Conservation (phyloP, 2,113 vertebrate species). For the Pionites leucogaster region DNA sequence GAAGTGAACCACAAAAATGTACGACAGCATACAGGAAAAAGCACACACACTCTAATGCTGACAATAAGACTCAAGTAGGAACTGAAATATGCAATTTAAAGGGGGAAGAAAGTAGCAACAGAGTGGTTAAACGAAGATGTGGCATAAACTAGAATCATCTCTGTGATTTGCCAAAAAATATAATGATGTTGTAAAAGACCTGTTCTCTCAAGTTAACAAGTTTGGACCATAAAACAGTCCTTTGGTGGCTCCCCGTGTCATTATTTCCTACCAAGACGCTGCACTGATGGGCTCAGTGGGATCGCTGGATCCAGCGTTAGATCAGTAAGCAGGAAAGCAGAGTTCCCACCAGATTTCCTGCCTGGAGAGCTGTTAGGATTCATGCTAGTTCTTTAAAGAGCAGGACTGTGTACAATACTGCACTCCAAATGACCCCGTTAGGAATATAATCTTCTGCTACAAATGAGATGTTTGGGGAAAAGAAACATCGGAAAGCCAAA, state of each 20-base stretch:
- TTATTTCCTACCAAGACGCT: neutral
- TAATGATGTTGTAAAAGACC: neutral
- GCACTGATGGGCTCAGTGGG: constrained; percentile 55
- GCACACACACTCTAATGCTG: neutral
- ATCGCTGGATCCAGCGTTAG: neutral
- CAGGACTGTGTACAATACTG: constrained; percentile 45
- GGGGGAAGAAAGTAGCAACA: neutral
- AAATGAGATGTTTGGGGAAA: constrained; percentile 40
- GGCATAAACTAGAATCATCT: neutral
- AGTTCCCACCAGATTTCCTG: constrained; percentile 50
- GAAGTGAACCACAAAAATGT: constrained; percentile 21
- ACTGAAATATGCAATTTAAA: neutral
- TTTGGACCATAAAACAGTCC: neutral
- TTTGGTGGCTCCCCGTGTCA: constrained; percentile 28
- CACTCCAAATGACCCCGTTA: constrained; percentile 32
- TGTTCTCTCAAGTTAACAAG: constrained; percentile 14
- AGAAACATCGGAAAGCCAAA: neutral
- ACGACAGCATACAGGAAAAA: neutral
- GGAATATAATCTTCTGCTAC: constrained; percentile 55
- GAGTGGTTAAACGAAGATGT: neutral
- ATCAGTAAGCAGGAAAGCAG: constrained; percentile 55
- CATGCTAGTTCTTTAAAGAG: constrained; percentile 56
- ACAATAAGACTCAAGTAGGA: neutral
- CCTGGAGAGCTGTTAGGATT: constrained; percentile 59
- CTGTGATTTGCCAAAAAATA: constrained; percentile 5